A percentile compares a stretch with the other conserved stretches of the same genome.
Evolutionary conservation across 2,113 vertebrate species (phyloP).

Genomic region (Burhinus oedicnemus): DNA sequence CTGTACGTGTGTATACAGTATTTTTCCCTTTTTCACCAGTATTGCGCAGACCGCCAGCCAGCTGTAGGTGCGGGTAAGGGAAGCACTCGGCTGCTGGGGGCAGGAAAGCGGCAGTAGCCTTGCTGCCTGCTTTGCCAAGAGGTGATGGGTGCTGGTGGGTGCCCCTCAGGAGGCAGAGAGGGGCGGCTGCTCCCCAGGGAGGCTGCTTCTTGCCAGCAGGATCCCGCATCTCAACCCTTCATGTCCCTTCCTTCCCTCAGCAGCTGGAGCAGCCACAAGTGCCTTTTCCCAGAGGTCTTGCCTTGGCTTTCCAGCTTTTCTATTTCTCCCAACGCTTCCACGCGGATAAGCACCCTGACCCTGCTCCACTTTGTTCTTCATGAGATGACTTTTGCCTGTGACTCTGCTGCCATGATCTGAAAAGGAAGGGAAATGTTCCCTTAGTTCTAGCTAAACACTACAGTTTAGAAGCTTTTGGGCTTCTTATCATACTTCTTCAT

Average conservation of each 20-base stretch:
- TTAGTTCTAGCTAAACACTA: background rate
- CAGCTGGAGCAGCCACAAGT: background rate
- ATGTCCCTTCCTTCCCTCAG: background rate
- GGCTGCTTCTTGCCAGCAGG: background rate
- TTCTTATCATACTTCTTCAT: background rate
- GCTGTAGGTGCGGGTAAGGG: background rate
- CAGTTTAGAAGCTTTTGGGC: background rate
- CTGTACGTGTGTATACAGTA: accelerated
- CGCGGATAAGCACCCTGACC: background rate
- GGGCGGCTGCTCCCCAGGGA: accelerated
- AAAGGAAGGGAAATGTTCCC: background rate
- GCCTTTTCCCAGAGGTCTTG: background rate
- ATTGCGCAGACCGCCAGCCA: background rate
- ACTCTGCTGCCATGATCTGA: background rate
- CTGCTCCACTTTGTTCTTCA: background rate
- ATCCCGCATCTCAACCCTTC: background rate
- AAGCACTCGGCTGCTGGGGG: background rate
- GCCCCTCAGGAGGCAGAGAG: background rate
- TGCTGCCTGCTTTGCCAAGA: background rate
- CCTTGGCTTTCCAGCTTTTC: background rate
- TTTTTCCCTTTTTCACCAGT: background rate
- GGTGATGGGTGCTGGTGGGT: accelerated
- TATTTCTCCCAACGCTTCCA: background rate
- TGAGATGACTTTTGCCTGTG: background rate
- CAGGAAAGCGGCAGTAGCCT: background rate